Percentiles rank a stretch among this genome's conserved stretches.
Evolutionary conservation across 2,113 vertebrate genomes (phyloP).

Genomic region (Gasterosteus aculeatus): DNA sequence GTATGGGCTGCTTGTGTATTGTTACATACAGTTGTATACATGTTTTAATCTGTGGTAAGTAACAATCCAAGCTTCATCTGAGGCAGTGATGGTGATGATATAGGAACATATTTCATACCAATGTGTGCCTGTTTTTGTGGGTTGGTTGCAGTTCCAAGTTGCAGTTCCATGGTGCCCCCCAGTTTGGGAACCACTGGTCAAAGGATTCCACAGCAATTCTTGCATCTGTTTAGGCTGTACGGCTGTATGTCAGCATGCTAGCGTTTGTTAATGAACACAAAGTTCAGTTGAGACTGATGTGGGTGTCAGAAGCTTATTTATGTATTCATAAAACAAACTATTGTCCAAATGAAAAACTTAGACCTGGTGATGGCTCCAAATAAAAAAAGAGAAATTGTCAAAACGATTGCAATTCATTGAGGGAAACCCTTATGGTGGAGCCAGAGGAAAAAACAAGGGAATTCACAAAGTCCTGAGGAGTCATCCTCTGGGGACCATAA

Average conservation of each 20-base stretch:
- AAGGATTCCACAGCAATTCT: too few relatives aligned
- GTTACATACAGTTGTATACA: neutral
- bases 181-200: too few relatives aligned
- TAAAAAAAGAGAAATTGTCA: neutral
- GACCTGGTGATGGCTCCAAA: neutral
- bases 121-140: too few relatives aligned
- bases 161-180: neutral
- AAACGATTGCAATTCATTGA: neutral
- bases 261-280: neutral
- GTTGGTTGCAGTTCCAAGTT: neutral
- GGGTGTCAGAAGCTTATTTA: neutral
- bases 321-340: neutral
- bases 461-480: too few relatives aligned
- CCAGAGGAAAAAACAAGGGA: too few relatives aligned
- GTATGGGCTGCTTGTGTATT: conserved; percentile 72
- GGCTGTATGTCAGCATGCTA: neutral
- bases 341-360: neutral
- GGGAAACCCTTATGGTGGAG: neutral
- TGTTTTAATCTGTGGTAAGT: neutral
- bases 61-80: neutral
- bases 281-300: neutral
- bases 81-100: too few relatives aligned
- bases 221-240: neutral
- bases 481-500: too few relatives aligned
- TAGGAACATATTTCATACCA: too few relatives aligned